A percentile compares a stretch with the other conserved stretches of the same genome.
phyloP scores from a whole-genome alignment of 2,113 vertebrate species.

The Halichoerus grypus region DNA sequence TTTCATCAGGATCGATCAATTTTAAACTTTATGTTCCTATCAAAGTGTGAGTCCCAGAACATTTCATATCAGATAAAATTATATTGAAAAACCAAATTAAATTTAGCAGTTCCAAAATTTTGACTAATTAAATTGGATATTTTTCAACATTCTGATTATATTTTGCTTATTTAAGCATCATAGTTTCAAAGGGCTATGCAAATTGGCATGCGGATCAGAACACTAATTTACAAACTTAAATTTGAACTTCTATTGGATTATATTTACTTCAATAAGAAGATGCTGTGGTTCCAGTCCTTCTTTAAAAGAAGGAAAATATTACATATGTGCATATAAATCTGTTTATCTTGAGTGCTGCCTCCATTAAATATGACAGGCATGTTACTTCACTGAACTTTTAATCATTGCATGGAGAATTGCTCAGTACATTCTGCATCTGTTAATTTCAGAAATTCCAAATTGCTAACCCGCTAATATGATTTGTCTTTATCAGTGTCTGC shows the following conservation, averaged over 20 bases:
- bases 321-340: constrained; percentile 37
- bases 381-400: constrained; percentile 70
- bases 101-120: constrained; percentile 63
- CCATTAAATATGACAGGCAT: constrained; percentile 68
- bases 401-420: constrained; percentile 69
- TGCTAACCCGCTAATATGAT: constrained; percentile 47
- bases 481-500: constrained; percentile 48
- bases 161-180: constrained; percentile 57
- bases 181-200: constrained; percentile 42
- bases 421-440: constrained; percentile 66
- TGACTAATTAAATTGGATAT: constrained; percentile 78
- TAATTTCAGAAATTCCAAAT: constrained; percentile 64
- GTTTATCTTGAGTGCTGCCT: constrained; percentile 50
- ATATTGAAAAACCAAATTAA: constrained; percentile 62
- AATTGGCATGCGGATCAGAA: constrained; percentile 20
- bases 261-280: neutral
- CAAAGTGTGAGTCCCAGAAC: constrained; percentile 14
- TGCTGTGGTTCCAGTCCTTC: neutral
- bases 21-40: constrained; percentile 21
- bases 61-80: constrained; percentile 59
- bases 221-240: constrained; percentile 50
- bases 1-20: constrained; percentile 10
- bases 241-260: neutral
- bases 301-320: constrained; percentile 54
- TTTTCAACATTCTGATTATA: constrained; percentile 74